Conservation (phyloP, 1,140 invertebrate species). For the Lasioglossum baleicum region DNA sequence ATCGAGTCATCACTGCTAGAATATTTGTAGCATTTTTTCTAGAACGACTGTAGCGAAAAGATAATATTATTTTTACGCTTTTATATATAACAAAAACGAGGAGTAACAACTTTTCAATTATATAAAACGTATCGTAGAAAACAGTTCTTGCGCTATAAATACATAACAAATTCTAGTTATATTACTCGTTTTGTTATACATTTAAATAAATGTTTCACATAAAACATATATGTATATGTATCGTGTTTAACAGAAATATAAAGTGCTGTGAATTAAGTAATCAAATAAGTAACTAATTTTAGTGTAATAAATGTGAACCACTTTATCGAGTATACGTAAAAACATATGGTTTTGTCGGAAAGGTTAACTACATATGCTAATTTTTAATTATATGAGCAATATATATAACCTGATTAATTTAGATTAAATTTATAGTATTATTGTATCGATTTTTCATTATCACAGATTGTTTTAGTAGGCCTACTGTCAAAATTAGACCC, state of each 20-base stretch:
- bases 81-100: neutral
- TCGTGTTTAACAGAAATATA: conserved; percentile 8
- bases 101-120: conserved; percentile 3
- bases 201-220: conserved; percentile 18
- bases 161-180: neutral
- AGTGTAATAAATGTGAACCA: conserved; percentile 26
- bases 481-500: conserved; percentile 62
- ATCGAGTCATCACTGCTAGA: neutral
- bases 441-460: conserved; percentile 79
- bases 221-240: conserved; percentile 32
- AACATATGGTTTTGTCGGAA: conserved; percentile 20
- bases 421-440: conserved; percentile 70
- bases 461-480: conserved; percentile 79
- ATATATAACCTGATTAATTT: conserved; percentile 59
- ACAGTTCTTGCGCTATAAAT: neutral
- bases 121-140: conserved; percentile 14
- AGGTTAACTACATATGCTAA: conserved; percentile 36
- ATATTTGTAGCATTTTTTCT: neutral
- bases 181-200: conserved; percentile 2
- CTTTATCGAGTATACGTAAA: conserved; percentile 36
- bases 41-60: conserved; percentile 3
- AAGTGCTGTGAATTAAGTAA: neutral
- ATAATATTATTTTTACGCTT: conserved; percentile 13
- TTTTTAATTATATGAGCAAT: conserved; percentile 59
- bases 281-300: conserved; percentile 1